Conservation (phyloP, 1,140 invertebrate genomes). For the Papilio machaon region DNA sequence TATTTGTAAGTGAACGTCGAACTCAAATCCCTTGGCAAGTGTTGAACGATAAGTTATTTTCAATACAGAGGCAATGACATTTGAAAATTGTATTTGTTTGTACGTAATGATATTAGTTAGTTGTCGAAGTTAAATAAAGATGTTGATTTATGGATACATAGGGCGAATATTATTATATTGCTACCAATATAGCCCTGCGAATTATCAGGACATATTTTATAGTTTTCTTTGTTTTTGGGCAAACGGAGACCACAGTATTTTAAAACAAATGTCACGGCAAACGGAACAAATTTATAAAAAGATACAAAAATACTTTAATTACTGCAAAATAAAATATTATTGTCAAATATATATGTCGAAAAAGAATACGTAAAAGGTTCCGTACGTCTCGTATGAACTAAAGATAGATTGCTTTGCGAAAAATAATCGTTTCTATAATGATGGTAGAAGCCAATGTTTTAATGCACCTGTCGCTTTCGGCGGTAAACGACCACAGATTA, state of each 20-base stretch:
- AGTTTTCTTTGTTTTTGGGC: too few species aligned
- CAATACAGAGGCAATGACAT: conserved; percentile 7
- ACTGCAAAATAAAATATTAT: background rate
- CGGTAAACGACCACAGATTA: conserved; percentile 32
- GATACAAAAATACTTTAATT: too few species aligned
- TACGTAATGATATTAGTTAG: background rate
- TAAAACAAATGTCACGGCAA: too few species aligned
- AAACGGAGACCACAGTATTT: too few species aligned
- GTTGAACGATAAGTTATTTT: conserved; percentile 24
- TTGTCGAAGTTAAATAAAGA: background rate
- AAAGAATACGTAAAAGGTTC: background rate
- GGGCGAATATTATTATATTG: too few species aligned
- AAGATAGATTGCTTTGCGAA: conserved; percentile 10
- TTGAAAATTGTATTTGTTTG: background rate
- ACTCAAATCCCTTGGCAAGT: conserved; percentile 25
- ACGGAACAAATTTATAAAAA: too few species aligned
- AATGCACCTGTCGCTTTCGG: conserved; percentile 35
- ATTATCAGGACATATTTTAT: too few species aligned
- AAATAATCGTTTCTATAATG: conserved; percentile 20
- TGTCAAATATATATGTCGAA: background rate
- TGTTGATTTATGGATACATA: background rate
- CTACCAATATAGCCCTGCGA: too few species aligned
- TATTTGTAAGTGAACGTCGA: conserved; percentile 13
- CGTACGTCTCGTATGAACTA: conserved; percentile 13
- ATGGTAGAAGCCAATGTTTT: conserved; percentile 31